Base-by-base conservation (phyloP, 2,113 vertebrate genomes). In the Cyprinus carpio region DNA sequence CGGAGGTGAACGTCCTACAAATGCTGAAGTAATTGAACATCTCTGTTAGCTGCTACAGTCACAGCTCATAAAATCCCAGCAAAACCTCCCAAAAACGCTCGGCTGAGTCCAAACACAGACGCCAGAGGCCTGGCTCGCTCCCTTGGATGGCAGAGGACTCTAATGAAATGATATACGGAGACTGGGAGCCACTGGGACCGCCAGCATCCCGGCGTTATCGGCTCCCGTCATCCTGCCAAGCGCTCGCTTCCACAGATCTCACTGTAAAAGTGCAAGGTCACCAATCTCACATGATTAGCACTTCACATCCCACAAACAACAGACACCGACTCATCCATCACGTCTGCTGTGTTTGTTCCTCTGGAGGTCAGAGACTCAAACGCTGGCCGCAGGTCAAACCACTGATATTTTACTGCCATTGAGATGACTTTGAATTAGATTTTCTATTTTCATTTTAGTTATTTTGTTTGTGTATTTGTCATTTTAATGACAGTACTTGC, bases 111-210 rank as follows among this genome's bases (percentile, higher is more conserved):
- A 8, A 86, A 76, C n/a, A 51, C 9, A 27, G n/a, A 10, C 12
- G 1, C 11, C 6, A 29, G 46, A 65, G 37, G 46, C 60, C 75
- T 18, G 5, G 29, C 74, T 34, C 16, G 56, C 16, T 43, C 13
- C 58, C 34, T 65, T 20, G 20, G 40, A 31, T 16, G n/a, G 71
- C 16, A 4, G 25, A 62, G 72, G 18, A 46, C 56, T 69, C 20
- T 77, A n/a, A 82, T 58, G 43, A 43, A 64, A 51, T 25, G 29
- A 75, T 65, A 86, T 54, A 64, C 18, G 11, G 77, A 71, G 25
- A 76, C 49, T 12, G 4, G 5, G 27, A 49, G 72, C 37, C 69
- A 51, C 43, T 6, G 43, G 43, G 16, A 25, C 18, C 54, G 6
- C 9, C 4, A 27, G n/a, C 43, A 27, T 27, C 11, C 51, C 18